Base-by-base conservation (phyloP, 2,888 invertebrate species). In the Eristalinus sepulchralis region DNA sequence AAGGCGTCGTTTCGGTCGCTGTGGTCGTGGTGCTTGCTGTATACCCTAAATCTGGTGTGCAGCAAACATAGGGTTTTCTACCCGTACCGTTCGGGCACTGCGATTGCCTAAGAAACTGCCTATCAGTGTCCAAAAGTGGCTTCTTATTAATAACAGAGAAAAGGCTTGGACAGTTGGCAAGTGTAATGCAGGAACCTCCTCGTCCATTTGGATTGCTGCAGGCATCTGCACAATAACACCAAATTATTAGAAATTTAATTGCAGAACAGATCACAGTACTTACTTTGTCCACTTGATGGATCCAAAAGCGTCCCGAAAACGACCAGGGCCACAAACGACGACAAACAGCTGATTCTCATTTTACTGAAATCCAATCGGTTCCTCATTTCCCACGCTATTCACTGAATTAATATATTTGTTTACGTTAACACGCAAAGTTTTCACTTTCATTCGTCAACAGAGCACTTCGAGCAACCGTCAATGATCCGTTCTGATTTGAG, bases 161-260 rank as follows among this genome's bases (percentile, higher is more conserved):
- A 0, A 92, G 64, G 22, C 89, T 88, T 24, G 90, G 90, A 68
- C 92, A 92, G 9, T 91, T 89, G 78, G 91, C 91, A 36, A 93
- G 88, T 11, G 92, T 91, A 17, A 90, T 76, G 75, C 92, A 92
- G 31, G 82, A 73, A 27, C 92, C 93, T 27, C 39, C 59, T 31
- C 89, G 89, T n/a, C 88, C 85, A 68, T 92, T 92, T 5, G 92
- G 92, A 89, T 92, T 92, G 3, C 10, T 68, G 94, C 96, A 90
- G 95, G 96, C 0, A 17, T 17, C 47, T 47, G 47, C 17, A n/a
- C n/a, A 5, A 17, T 17, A 5, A 17, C 17, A 47, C 2, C 47
- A 47, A 47, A 17, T 47, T 17, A 17, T 47, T 47, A 1, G 47
- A 17, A 17, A 47, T 47, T 8, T 17, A n/a, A 47, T 17, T 8